Base-by-base conservation (phyloP, 2,888 invertebrate species). In the Empis livida region DNA sequence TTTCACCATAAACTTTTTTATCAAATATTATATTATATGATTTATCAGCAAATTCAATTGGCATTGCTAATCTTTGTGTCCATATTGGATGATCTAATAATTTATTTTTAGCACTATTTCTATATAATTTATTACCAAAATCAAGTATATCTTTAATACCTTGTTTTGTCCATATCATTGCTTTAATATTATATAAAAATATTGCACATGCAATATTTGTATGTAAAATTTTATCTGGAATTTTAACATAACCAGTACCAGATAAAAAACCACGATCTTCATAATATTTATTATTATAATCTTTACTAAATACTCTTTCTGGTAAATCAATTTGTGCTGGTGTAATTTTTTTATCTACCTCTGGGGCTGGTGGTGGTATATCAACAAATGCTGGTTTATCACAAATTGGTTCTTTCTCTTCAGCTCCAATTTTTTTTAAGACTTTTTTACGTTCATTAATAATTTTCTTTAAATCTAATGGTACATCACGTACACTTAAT, bases 121-220 rank as follows among this genome's bases (percentile, higher is more conserved):
- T 54, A 53, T 63, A 68, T 14, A 70, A 59, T 1, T 56, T 49
- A 31, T 67, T 65, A 0, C 71, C 71, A 5, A 64, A 54, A 44
- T 59, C 56, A 8, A 71, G 54, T 17, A 71, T 61, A 16, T 65
- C 65, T 40, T 63, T 63, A 3, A 71, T 49, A 9, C 63, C 61
- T 17, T 59, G 59, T 2, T 59, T 59, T 2, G 68, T 62, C 72
- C 72, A 72, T 9, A 59, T 49, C 50, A 58, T 62, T 4, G 70
- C 59, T 50, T 64, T 67, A 43, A 57, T 50, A 3, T 62, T 48
- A n/a, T 66, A 56, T 3, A 70, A 53, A 64, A 68, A 68, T 2
- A 64, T 57, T 4, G 70, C 44, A 0, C 68, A 67, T 0, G 68
- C 64, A 4, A 71, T 65, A 49, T 66, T 63, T 2, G 63, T 64